phyloP scores from a whole-genome alignment of 2,888 invertebrate species.

The Hypomecis punctinalis region DNA sequence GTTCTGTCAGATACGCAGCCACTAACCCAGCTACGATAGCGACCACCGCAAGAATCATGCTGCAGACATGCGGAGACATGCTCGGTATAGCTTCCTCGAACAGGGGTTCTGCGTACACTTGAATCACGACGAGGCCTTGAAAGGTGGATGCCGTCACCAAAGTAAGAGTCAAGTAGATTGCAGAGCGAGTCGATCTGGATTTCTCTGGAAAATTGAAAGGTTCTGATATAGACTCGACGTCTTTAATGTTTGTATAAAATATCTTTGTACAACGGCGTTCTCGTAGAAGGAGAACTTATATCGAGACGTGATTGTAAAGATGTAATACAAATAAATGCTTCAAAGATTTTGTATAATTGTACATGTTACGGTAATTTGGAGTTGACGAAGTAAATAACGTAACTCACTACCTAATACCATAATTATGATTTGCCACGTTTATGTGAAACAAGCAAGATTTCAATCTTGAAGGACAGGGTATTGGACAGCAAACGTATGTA shows the following conservation, averaged over 20 bases:
- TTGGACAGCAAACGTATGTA: too few species aligned
- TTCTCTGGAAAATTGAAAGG: constrained; percentile 53
- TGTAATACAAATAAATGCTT: too few species aligned
- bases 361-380: too few species aligned
- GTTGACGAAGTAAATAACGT: too few species aligned
- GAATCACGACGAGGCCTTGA: constrained; percentile 68
- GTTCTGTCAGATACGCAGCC: constrained; percentile 65
- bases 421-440: too few species aligned
- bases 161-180: constrained; percentile 53
- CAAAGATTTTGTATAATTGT: too few species aligned
- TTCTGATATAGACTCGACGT: background rate
- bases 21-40: constrained; percentile 54
- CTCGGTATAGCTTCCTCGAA: constrained; percentile 63
- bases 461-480: too few species aligned
- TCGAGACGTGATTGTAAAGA: too few species aligned
- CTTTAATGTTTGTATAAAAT: background rate
- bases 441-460: too few species aligned
- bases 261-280: background rate
- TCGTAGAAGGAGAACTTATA: background rate
- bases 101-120: constrained; percentile 70
- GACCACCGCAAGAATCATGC: constrained; percentile 59
- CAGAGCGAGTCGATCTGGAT: constrained; percentile 62
- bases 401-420: too few species aligned
- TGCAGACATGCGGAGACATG: constrained; percentile 62
- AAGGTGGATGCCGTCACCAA: constrained; percentile 60